Evolutionary conservation across 2,888 invertebrate species (phyloP).

Genomic region (Seira sanloemensis): DNA sequence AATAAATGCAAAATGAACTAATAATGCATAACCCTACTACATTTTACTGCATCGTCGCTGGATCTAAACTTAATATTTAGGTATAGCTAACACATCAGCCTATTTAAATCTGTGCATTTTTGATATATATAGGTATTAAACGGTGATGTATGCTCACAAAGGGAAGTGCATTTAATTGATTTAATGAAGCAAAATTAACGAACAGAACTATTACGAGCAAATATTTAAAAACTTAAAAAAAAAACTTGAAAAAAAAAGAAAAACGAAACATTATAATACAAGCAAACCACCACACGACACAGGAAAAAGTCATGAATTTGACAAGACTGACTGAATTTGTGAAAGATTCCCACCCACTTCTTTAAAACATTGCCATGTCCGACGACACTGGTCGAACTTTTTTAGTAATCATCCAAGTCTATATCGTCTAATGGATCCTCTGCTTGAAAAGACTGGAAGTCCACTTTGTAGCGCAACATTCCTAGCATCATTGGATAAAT

Average conservation of each 20-base stretch:
- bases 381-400: slow-evolving; percentile 81
- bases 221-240: background rate
- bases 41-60: no score
- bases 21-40: no score
- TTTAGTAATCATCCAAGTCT: slow-evolving; percentile 36
- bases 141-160: background rate
- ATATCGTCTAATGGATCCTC: slow-evolving; percentile 90
- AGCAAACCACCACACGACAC: slow-evolving; percentile 23
- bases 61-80: no score
- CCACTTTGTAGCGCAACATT: slow-evolving; percentile 99
- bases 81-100: no score
- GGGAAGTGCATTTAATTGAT: background rate
- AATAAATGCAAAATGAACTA: slow-evolving; percentile 15
- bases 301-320: slow-evolving; percentile 35
- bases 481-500: slow-evolving; percentile 79
- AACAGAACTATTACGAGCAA: background rate
- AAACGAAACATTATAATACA: slow-evolving; percentile 17
- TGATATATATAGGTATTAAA: no score
- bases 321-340: slow-evolving; percentile 40
- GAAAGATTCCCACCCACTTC: slow-evolving; percentile 48
- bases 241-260: slow-evolving; percentile 19
- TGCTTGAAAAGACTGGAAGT: slow-evolving; percentile 97
- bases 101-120: background rate
- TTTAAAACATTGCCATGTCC: slow-evolving; percentile 50
- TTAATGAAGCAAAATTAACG: background rate